A percentile compares a stretch with the other conserved stretches of the same genome.
phyloP scores from a whole-genome alignment of 2,888 invertebrate species.

The Melinaea marsaeus region DNA sequence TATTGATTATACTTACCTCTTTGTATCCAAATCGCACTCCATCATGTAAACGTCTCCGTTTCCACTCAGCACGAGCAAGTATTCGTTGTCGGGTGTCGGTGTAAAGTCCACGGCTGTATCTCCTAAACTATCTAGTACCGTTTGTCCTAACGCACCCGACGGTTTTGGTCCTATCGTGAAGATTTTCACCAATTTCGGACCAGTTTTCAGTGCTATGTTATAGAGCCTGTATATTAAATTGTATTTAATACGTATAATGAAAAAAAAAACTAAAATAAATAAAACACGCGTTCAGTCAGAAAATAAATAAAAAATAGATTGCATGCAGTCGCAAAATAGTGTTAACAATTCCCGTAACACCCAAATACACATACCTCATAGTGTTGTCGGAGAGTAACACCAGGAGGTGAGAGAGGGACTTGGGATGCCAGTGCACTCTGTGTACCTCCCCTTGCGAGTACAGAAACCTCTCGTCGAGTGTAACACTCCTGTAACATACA shows the following conservation, averaged over 20 bases:
- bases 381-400: conserved; percentile 91
- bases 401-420: conserved; percentile 87
- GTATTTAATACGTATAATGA: background rate
- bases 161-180: conserved; percentile 64
- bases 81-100: conserved; percentile 50
- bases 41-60: conserved; percentile 88
- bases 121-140: conserved; percentile 81
- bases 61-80: conserved; percentile 86
- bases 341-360: background rate
- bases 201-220: conserved; percentile 63
- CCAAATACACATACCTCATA: conserved; percentile 79
- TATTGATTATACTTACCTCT: conserved; percentile 41
- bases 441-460: conserved; percentile 83
- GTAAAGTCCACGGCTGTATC: conserved; percentile 93
- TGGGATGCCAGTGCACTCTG: conserved; percentile 92
- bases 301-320: background rate
- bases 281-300: background rate
- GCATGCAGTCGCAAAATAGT: background rate
- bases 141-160: conserved; percentile 61
- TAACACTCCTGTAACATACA: conserved; percentile 79
- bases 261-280: background rate
- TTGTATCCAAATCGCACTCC: conserved; percentile 53
- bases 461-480: conserved; percentile 85
- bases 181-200: conserved; percentile 60
- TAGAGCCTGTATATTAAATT: conserved; percentile 56